These are phyloP conservation scores for Tachysurus fulvidraco DNA, from an alignment of 2,113 vertebrate species.

Conservation along the genomic window DNA sequence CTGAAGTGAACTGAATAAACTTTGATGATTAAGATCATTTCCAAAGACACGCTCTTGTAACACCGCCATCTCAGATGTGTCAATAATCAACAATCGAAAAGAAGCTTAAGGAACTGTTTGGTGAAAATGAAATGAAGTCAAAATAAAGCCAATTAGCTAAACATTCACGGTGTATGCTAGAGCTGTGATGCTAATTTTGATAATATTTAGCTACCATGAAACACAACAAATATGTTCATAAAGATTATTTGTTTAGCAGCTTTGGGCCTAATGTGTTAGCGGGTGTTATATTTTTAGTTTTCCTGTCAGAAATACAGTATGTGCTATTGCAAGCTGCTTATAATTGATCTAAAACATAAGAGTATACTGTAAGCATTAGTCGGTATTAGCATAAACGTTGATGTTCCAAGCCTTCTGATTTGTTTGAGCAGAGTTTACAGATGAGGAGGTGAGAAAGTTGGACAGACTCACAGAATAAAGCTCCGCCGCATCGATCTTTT, in stretches of 20 bases:
- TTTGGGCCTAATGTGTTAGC: neutral
- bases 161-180: neutral
- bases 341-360: neutral
- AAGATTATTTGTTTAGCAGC: neutral
- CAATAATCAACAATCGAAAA: neutral
- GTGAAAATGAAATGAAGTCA: neutral
- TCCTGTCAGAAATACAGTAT: neutral
- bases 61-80: neutral
- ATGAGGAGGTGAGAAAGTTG: neutral
- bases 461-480: neutral
- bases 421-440: neutral
- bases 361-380: too few species aligned
- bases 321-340: neutral
- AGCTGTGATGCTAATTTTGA: neutral
- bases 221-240: neutral
- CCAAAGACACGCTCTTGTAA: neutral
- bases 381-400: too few species aligned
- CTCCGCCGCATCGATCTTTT: neutral
- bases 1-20: slow-evolving; percentile 1
- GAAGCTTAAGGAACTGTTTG: neutral
- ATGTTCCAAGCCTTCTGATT: neutral
- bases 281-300: neutral
- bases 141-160: neutral
- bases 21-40: slow-evolving; percentile 9
- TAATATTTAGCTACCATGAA: neutral